Percentiles rank a stretch among this genome's conserved stretches.
Conservation (phyloP, 2,888 invertebrate species). For the Celastrina argiolus region DNA sequence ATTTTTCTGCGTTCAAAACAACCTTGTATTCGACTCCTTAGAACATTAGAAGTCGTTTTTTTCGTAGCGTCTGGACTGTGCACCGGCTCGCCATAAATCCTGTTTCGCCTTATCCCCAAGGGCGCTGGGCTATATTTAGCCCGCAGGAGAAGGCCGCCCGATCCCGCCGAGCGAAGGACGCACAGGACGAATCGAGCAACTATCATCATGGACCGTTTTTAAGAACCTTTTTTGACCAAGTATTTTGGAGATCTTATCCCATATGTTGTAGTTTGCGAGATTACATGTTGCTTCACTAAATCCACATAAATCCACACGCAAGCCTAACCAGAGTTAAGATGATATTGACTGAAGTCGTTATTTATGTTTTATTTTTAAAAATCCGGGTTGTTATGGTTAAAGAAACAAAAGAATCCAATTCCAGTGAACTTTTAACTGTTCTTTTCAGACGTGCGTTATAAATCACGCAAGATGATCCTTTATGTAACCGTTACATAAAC, state of each 20-base stretch:
- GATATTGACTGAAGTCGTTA: background rate
- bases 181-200: slow-evolving; percentile 1
- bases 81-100: slow-evolving; percentile 59
- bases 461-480: slow-evolving; percentile 8
- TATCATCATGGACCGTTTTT: background rate
- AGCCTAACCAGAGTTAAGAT: no score
- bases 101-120: slow-evolving; percentile 65
- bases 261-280: no score
- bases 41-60: slow-evolving; percentile 29
- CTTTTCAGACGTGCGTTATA: slow-evolving; percentile 4
- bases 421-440: background rate
- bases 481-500: slow-evolving; percentile 9
- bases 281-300: no score
- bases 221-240: background rate
- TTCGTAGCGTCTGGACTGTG: slow-evolving; percentile 29
- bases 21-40: slow-evolving; percentile 23
- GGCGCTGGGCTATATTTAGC: slow-evolving; percentile 69
- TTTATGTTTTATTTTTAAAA: background rate
- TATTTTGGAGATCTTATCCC: no score
- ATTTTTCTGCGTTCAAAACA: slow-evolving; percentile 10
- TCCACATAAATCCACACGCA: no score
- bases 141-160: slow-evolving; percentile 57
- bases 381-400: background rate
- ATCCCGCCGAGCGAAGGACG: slow-evolving; percentile 46
- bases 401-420: background rate